A percentile compares a stretch with the other conserved stretches of the same genome.
Evolutionary conservation across 2,888 invertebrate species (phyloP).

Genomic region (Cryptocheilus praepositus): DNA sequence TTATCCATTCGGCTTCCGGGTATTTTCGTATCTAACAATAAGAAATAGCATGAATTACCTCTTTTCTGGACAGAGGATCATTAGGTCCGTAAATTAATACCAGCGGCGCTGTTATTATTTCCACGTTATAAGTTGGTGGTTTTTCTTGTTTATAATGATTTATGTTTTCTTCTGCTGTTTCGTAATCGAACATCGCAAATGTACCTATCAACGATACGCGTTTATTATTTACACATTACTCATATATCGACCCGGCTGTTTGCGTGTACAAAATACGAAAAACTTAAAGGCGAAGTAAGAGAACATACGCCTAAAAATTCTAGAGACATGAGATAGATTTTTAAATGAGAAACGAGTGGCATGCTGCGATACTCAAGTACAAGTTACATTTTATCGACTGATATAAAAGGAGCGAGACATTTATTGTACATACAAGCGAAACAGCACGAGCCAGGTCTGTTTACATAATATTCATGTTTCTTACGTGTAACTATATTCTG

Average conservation of each 20-base stretch:
- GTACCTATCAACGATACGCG: conserved; percentile 1
- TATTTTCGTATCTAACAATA: too few relatives aligned
- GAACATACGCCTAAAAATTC: too few relatives aligned
- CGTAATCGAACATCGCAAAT: conserved; percentile 62
- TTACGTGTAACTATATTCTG: conserved; percentile 72
- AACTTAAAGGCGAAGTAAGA: too few relatives aligned
- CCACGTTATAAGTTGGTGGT: conserved; percentile 44
- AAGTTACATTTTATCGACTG: too few relatives aligned
- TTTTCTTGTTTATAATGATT: conserved; percentile 34
- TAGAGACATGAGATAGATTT: too few relatives aligned
- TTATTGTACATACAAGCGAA: too few relatives aligned
- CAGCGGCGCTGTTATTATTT: conserved; percentile 44
- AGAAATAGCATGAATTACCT: conserved; percentile 5
- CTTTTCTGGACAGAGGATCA: conserved; percentile 27
- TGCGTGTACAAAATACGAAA: too few relatives aligned
- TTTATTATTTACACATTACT: background rate
- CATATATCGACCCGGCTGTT: too few relatives aligned
- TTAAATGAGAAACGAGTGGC: too few relatives aligned
- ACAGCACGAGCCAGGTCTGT: background rate
- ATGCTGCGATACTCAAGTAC: too few relatives aligned
- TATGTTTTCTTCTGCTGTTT: conserved; percentile 34
- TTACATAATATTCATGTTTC: background rate
- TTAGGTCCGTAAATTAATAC: conserved; percentile 34
- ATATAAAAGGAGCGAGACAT: too few relatives aligned
- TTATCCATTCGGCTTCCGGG: too few relatives aligned